Evolutionary conservation across 2,797 vertebrate genomes (phyloP), one percentile per base, ranked within the genome.

Genomic region (Acanthiza pusilla): DNA sequence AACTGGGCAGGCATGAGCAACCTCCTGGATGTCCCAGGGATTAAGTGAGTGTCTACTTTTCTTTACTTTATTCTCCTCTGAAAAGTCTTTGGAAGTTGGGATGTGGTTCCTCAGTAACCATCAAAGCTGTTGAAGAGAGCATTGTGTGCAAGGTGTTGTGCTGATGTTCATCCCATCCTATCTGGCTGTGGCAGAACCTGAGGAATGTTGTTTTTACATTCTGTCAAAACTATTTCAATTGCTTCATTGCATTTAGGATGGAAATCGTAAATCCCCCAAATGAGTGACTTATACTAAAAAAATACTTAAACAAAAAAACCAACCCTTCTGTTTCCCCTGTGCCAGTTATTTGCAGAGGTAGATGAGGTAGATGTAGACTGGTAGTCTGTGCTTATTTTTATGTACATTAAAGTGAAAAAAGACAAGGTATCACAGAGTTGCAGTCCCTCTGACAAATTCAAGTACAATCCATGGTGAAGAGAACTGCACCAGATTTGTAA

Each of bases 1-100:
- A 99, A 98, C 98, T 99, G 99, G 99, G 99, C 99, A 1, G 99
- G 99, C 47, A 96, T 99, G 96, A 99, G 98, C 91, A 99, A 99
- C 96, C 93, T 99, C 47, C 96, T 99, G 96, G 99, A 99, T 92
- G 98, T 96, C 54, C 99, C 99, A 12, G 99, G 97, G 30, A 98
- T 99, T 96, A 99, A 98, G 99, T 99, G 63, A 96, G 96, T 91
- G 17, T 70, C 73, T 78, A 3, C 36, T 71, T 70, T 71, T 23
- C 26, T 91, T 94, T 25, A 5, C 23, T 78, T 88, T 17, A 20
- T 77, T 60, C 16, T 50, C 45, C 45, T 81, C 53, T 42, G 36
- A 81, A 81, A 81, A 73, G 8, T 5, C 11, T 73, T 40, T 75
- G 51, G 54, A 61, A 36, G 15, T 4, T 82, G 67, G 58, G 50